Evolutionary conservation across 2,797 vertebrate species (phyloP), one percentile per base, ranked within the genome.

Genomic region (Pagetopsis macropterus): DNA sequence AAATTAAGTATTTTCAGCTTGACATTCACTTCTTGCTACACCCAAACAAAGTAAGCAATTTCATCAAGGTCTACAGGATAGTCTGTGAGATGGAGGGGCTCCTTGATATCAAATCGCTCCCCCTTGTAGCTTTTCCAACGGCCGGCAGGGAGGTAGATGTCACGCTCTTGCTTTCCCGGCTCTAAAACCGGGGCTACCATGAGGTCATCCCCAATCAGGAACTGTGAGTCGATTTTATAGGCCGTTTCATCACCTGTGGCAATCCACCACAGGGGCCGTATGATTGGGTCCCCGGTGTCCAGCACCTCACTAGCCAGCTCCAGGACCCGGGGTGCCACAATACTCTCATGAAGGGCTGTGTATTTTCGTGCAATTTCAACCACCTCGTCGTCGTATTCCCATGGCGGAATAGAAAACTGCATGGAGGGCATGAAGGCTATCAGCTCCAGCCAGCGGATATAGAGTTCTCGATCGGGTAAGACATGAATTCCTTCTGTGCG

Each of bases 181-280:
- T 99, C 97, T 87, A 99, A 92, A 33, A 99, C 96, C 0, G 98
- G 98, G 0, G 98, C 98, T 76, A 99, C 97, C 91, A 99, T 97
- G 68, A 99, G 94, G 37, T 97, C 96, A 77, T 99, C 97, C 40
- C 98, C 98, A 0, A 99, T 98, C 71, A 99, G 94, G 83, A 99
- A 99, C 94, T 99, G 98, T 0, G 98, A 98, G 89, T 99, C 97
- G 0, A 97, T 94, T 68, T 95, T 96, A 82, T 98, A 97, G 1
- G 97, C 95, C 0, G 94, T 94, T 79, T 97, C 95, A 0, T 99
- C 97, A 0, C 93, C 93, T 0, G 96, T 97, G 0, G 98, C 97
- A 57, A 98, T 97, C 98, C 98, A 99, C 98, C 98, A 99, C 67
- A 99, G 92, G n/a, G 98, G 98, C 9, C 98, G 95, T 84, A 99